Conservation (phyloP, 2,113 vertebrate genomes). For the Casuarius casuarius region DNA sequence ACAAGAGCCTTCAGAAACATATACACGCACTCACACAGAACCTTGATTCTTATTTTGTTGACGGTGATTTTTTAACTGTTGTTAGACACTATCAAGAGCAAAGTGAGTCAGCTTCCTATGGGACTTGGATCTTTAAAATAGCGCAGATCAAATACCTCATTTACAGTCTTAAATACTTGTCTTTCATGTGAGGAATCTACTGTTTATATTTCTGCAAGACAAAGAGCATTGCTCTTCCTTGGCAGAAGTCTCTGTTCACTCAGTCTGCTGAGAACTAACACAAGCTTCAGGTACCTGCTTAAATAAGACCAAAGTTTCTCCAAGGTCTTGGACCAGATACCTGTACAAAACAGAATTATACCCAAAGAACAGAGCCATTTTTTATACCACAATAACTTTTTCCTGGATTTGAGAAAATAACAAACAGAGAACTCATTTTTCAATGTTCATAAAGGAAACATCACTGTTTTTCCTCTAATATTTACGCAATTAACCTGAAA, state of each 20-base stretch:
- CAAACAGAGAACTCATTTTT: neutral
- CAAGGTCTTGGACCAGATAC: neutral
- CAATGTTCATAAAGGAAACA: neutral
- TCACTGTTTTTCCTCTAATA: neutral
- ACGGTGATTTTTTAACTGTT: fast-evolving
- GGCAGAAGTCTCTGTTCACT: neutral
- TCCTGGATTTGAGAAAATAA: neutral
- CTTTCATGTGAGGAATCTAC: neutral
- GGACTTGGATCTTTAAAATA: neutral
- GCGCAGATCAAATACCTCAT: neutral
- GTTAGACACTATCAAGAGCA: neutral
- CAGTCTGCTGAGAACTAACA: neutral
- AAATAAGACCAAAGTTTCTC: neutral
- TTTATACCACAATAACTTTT: neutral
- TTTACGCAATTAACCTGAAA: neutral
- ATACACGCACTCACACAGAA: fast-evolving
- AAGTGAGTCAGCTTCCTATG: neutral
- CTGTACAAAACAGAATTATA: neutral
- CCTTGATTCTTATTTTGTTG: neutral
- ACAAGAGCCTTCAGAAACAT: neutral
- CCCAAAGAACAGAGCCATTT: neutral
- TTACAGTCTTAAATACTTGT: neutral
- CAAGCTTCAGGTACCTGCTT: neutral
- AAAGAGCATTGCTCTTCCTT: neutral
- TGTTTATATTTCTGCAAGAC: neutral